Percentiles rank a stretch among this genome's conserved stretches.
Evolutionary conservation across 2,797 vertebrate species (phyloP).

Genomic region (Gymnopithys bicolor): DNA sequence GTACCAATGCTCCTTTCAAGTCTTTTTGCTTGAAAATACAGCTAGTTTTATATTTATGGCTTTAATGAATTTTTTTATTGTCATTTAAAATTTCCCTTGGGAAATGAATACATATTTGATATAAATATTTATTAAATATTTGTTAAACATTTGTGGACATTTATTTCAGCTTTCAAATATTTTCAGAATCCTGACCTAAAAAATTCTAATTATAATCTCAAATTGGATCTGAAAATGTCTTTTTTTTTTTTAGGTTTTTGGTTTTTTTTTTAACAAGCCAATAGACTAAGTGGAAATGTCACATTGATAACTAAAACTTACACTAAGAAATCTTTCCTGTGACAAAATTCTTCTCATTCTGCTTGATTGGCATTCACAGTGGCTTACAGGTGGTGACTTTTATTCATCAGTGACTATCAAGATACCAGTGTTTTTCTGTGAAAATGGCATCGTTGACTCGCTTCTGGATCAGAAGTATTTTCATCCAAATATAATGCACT

Average conservation of each 20-base stretch:
- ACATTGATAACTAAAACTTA: not conserved
- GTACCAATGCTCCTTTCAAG: not conserved
- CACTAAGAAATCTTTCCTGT: not conserved
- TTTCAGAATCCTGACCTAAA: not conserved
- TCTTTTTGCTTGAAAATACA: not conserved
- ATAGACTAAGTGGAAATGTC: not conserved
- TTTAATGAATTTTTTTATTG: not conserved
- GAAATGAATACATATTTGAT: not conserved
- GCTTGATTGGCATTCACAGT: not conserved
- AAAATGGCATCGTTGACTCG: not conserved
- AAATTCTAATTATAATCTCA: not conserved
- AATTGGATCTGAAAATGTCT: not conserved
- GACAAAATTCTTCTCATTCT: constrained; percentile 17
- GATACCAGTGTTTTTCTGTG: not conserved
- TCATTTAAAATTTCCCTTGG: not conserved
- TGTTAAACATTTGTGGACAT: not conserved
- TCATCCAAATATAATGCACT: not conserved
- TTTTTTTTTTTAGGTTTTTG: not conserved
- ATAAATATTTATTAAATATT: constrained; percentile 1
- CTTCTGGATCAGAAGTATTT: not conserved
- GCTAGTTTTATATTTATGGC: not conserved
- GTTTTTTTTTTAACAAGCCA: not conserved
- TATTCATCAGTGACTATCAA: constrained; percentile 4
- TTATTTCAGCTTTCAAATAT: not conserved
- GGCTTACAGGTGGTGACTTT: not conserved